Evolutionary conservation across 2,113 vertebrate species (phyloP), one percentile per base, ranked within the genome.

Genomic region (Pachyramphus minor): DNA sequence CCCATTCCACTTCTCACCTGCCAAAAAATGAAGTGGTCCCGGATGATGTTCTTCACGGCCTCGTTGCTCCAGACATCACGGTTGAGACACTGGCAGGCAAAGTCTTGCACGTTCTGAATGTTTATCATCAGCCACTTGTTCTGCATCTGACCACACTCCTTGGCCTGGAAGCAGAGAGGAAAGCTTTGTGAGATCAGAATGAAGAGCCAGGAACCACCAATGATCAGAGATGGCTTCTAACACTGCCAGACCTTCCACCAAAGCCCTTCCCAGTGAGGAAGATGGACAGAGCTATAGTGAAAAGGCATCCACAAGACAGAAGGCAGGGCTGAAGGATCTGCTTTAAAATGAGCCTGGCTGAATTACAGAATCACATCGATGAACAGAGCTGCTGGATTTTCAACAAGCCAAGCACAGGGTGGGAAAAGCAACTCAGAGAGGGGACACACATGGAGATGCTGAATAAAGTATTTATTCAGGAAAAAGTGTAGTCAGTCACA

Each of bases 91-190:
- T 99, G 99, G 94, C 99, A 99, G 59, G 99, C 99, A 71, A 99
- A 99, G 93, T 99, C 99, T 91, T 99, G 99, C 66, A 99, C 99
- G 12, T 99, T 99, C 89, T 99, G 99, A 89, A 99, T 99, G 97
- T 99, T 99, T 97, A 99, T 99, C 99, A 99, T 99, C 62, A 99
- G 98, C 99, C 99, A 99, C 66, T 99, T 99, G 98, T 99, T 99
- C 97, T 99, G 99, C 97, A 99, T 98, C 97, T 99, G 99, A 74
- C 99, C 99, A 72, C 99, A 99, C 84, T 99, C 99, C 97, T 99
- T 99, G 75, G 99, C 99, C 99, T 99, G 69, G 24, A 96, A 95
- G 71, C 62, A 80, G 84, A 97, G 83, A 93, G 37, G 92, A 93
- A 86, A 95, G 19, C 67, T 55, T 87, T 37, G 79, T 92, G 25